These are phyloP conservation scores for Crypturellus undulatus DNA, from an alignment of 2,113 vertebrate species.

Conservation along the genomic window DNA sequence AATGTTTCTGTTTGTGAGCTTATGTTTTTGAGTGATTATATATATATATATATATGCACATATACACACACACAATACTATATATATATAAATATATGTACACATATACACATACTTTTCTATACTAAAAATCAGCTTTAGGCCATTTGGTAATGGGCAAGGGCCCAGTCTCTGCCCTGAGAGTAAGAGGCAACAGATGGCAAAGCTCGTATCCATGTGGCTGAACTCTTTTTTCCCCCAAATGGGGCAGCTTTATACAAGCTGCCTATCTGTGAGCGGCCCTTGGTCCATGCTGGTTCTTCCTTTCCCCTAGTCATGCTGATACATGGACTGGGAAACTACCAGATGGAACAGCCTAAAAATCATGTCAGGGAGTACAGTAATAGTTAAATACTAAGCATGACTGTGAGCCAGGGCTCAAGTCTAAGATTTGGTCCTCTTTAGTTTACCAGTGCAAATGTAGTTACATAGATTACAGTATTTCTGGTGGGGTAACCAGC, in stretches of 20 bases:
- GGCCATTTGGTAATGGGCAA: background rate
- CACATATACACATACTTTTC: background rate
- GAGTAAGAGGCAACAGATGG: background rate
- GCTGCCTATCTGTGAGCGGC: background rate
- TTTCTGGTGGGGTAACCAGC: background rate
- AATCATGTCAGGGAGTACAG: background rate
- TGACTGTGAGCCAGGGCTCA: background rate
- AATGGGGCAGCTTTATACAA: background rate
- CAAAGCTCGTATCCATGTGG: background rate
- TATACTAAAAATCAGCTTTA: background rate
- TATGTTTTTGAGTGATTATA: too few species aligned
- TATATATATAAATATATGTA: too few species aligned
- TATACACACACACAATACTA: too few species aligned
- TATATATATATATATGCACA: too few species aligned
- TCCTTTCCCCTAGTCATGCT: background rate
- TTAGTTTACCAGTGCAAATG: background rate
- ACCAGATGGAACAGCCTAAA: background rate
- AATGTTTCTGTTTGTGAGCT: too few species aligned
- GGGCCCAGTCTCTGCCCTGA: background rate
- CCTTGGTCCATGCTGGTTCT: background rate
- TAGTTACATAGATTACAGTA: background rate
- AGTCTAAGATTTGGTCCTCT: background rate
- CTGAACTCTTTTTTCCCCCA: background rate
- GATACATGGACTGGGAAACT: background rate
- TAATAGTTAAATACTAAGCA: background rate